Conservation (phyloP, 2,797 vertebrate genomes). For the Micropoecilia bifurca region DNA sequence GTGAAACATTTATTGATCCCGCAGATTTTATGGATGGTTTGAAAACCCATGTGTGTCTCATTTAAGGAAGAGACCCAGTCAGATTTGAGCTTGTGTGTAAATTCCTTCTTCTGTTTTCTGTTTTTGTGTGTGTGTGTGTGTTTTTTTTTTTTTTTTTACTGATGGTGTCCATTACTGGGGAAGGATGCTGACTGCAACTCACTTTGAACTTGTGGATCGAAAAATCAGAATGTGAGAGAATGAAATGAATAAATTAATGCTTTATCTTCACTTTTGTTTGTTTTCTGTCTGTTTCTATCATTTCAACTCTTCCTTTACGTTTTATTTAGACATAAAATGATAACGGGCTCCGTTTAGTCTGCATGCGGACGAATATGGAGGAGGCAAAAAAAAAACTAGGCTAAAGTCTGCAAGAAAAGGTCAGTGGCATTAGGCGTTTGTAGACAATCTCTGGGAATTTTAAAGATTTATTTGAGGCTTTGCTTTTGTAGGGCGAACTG, state of each 20-base stretch:
- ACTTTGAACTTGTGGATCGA: conserved; percentile 51
- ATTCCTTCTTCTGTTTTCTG: conserved; percentile 49
- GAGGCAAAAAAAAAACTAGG: not conserved
- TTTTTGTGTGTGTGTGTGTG: conserved; percentile 25
- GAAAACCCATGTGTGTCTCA: conserved; percentile 5
- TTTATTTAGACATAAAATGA: not conserved
- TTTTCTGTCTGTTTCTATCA: conserved; percentile 18
- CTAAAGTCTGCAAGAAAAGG: not conserved
- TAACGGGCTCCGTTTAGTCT: not conserved
- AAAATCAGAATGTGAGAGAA: conserved; percentile 53
- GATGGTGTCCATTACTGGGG: conserved; percentile 42
- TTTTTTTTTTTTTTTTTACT: conserved; percentile 50
- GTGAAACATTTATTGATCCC: conserved; percentile 20
- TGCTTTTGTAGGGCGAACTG: not conserved
- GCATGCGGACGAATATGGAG: not conserved
- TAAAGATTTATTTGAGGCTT: not conserved
- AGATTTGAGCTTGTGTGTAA: conserved; percentile 46
- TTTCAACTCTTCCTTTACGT: not conserved
- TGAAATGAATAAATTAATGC: conserved; percentile 68
- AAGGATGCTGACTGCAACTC: conserved; percentile 38
- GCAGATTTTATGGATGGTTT: conserved; percentile 12
- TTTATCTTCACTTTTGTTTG: conserved; percentile 50
- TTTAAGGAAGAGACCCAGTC: conserved; percentile 38
- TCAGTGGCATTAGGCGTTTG: not conserved
- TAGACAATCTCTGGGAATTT: not conserved